Evolutionary conservation across 2,113 vertebrate genomes (phyloP).

Genomic region (Pleuronectes platessa): DNA sequence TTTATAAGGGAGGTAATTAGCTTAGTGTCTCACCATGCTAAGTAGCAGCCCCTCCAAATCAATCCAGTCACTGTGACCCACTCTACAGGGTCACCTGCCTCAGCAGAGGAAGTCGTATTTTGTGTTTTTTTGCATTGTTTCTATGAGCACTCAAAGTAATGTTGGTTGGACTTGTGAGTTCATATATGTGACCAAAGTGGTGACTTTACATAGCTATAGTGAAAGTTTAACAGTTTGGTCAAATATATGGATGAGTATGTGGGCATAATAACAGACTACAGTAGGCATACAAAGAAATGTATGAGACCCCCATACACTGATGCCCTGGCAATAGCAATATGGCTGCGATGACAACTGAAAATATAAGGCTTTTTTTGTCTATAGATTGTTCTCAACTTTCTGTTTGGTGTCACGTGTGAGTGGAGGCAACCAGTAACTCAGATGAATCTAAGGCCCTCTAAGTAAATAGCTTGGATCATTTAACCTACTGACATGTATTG

Average conservation of each 20-base stretch:
- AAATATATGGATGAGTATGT: neutral
- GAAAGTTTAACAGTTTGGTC: neutral
- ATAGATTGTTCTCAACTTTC: neutral
- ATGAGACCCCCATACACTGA: neutral
- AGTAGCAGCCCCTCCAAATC: conserved; percentile 55
- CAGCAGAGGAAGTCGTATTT: neutral
- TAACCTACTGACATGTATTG: neutral
- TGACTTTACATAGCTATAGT: neutral
- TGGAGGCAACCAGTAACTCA: neutral
- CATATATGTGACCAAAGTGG: neutral
- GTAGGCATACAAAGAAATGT: neutral
- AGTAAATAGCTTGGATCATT: neutral
- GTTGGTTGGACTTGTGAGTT: neutral
- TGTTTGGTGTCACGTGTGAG: neutral
- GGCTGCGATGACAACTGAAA: neutral
- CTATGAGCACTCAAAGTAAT: neutral
- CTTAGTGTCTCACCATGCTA: conserved; percentile 60
- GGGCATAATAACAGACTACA: neutral
- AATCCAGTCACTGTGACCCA: conserved; percentile 58
- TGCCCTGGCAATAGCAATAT: conserved; percentile 34
- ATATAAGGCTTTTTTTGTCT: neutral
- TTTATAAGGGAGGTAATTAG: conserved; percentile 72
- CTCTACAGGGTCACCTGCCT: conserved; percentile 28
- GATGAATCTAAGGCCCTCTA: neutral
- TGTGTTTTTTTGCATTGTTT: neutral